Base-by-base conservation (phyloP, 2,113 vertebrate species). In the Terrapene triunguis region DNA sequence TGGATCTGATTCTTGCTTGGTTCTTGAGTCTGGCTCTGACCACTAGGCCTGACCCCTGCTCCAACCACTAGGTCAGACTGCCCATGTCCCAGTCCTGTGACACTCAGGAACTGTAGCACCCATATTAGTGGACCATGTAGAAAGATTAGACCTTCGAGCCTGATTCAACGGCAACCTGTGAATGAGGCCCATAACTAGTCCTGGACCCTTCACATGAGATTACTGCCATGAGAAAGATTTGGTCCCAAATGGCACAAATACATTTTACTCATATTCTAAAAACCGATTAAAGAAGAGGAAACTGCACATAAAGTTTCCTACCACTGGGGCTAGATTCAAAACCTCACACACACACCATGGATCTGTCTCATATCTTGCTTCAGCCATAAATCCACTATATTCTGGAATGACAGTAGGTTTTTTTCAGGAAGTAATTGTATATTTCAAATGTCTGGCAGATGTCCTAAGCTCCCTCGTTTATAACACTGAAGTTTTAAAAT, bases 211-310 rank as follows among this genome's bases (percentile, higher is more conserved):
- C 96, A 96, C 86, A 48, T 72, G 86, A 50, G 57, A 89, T 89
- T 78, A 25, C 89, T 96, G 87, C 91, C 89, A 93, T 82, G 92
- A 93, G 83, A 65, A 85, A 42, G 32, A 76, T 93, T 93, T 89
- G 95, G 8, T 94, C 96, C 95, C 21, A 57, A 85, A 50, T 92
- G 85, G 57, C 91, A 95, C 85, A 96, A 94, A 97, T 25, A 38
- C 93, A 94, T 92, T 88, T 81, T 92, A 96, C 97, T 96, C 94
- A 93, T 93, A 38, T 80, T 87, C 47, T 95, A 96, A 96, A 88
- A 91, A 87, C 94, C 88, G 89, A 91, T 89, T 92, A 93, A 96
- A 92, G 80, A 94, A 85, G 80, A 95, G 89, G 93, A 97, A 97
- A 96, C 89, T 81, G 89, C 91, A 85, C 89, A 96, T 96, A 96